These are phyloP conservation scores for Amphipoea lucens DNA, from an alignment of 2,888 invertebrate species.

Conservation along the genomic window DNA sequence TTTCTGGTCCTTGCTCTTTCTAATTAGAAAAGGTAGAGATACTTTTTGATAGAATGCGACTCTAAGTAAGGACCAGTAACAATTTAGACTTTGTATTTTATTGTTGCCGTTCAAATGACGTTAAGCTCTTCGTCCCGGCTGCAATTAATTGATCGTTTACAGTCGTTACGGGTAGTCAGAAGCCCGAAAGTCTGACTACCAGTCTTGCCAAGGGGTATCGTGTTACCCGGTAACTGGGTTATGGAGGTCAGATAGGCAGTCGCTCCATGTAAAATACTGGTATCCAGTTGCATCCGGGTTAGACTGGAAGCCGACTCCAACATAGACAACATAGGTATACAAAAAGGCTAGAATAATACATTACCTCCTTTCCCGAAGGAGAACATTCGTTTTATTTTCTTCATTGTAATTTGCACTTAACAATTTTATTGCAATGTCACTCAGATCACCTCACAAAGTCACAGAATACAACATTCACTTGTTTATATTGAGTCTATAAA, in stretches of 20 bases:
- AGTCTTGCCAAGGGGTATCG: neutral
- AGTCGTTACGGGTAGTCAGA: neutral
- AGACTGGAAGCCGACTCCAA: neutral
- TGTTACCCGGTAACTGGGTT: neutral
- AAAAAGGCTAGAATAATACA: neutral
- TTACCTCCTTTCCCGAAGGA: slow-evolving; percentile 84
- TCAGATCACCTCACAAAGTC: slow-evolving; percentile 21
- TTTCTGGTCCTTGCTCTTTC: neutral
- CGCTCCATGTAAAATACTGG: no score
- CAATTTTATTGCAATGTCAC: slow-evolving; percentile 34
- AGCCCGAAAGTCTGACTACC: neutral
- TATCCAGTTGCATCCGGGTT: neutral
- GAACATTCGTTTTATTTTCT: slow-evolving; percentile 85
- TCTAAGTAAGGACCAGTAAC: neutral
- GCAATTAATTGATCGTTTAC: no score
- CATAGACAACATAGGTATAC: no score
- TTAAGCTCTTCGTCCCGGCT: neutral
- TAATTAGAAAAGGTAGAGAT: neutral
- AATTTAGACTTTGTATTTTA: neutral
- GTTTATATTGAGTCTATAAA: slow-evolving; percentile 16
- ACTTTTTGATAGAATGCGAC: neutral
- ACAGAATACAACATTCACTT: slow-evolving; percentile 21
- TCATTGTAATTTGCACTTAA: slow-evolving; percentile 74
- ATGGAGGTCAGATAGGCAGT: neutral
- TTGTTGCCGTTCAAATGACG: neutral